These are phyloP conservation scores for Perca flavescens DNA, from an alignment of 2,113 vertebrate genomes.

Conservation along the genomic window DNA sequence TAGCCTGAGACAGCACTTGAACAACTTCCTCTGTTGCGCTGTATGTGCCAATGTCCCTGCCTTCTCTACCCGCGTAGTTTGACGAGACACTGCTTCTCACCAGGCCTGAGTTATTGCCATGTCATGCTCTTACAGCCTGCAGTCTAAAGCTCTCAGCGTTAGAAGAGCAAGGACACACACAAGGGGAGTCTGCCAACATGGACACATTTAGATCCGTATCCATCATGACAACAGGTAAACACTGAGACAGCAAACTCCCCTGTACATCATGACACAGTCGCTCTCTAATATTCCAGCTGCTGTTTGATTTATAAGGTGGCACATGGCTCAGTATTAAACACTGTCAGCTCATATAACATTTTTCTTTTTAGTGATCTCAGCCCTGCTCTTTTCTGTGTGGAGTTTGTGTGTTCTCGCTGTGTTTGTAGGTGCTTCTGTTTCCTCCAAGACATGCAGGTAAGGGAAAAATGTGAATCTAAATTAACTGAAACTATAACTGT, in stretches of 20 bases:
- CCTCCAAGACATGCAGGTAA: neutral
- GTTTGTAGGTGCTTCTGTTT: neutral
- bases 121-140: slow-evolving; percentile 18
- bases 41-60: neutral
- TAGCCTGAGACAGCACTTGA: neutral
- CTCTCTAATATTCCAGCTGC: slow-evolving; percentile 28
- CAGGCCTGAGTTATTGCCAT: slow-evolving; percentile 32
- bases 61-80: neutral
- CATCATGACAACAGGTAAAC: slow-evolving; percentile 25
- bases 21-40: neutral
- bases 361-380: neutral
- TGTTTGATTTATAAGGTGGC: slow-evolving; percentile 13
- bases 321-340: neutral
- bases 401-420: neutral
- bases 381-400: neutral
- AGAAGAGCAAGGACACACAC: slow-evolving; percentile 11
- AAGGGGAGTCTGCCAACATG: slow-evolving; percentile 16
- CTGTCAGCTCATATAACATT: slow-evolving; percentile 1
- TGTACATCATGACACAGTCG: slow-evolving; percentile 2
- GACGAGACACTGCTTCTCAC: slow-evolving; percentile 4
- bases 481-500: neutral
- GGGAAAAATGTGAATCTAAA: neutral
- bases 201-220: slow-evolving; percentile 32
- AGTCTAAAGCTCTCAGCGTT: neutral
- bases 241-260: slow-evolving; percentile 2